Conservation (phyloP, 2,888 invertebrate species). For the Allophyes oxyacanthae region DNA sequence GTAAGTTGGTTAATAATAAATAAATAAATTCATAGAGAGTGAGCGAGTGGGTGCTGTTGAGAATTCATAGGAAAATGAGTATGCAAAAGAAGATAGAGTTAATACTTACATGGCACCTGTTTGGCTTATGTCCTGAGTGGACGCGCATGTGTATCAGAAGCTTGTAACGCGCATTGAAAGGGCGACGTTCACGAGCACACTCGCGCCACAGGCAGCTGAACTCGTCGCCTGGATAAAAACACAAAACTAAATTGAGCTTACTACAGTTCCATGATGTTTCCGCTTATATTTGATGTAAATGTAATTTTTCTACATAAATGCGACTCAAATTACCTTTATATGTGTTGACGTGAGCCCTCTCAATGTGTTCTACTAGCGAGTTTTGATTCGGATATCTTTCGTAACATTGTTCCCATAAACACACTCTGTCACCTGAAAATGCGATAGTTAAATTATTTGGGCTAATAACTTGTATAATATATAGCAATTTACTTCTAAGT, state of each 20-base stretch:
- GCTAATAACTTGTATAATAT: too few species aligned
- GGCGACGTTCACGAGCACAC: constrained; percentile 96
- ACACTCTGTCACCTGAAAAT: constrained; percentile 86
- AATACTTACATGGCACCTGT: constrained; percentile 97
- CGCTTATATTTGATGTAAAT: too few species aligned
- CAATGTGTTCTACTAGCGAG: constrained; percentile 94
- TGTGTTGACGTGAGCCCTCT: constrained; percentile 96
- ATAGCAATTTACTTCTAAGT: too few species aligned
- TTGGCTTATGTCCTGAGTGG: constrained; percentile 99
- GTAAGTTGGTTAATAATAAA: too few species aligned
- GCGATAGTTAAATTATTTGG: too few species aligned
- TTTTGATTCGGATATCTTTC: constrained; percentile 94
- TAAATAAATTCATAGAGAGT: too few species aligned
- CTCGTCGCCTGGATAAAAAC: constrained; percentile 90
- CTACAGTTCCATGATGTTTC: too few species aligned
- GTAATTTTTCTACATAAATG: too few species aligned
- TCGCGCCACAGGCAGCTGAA: constrained; percentile 98
- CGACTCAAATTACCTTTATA: constrained; percentile 88
- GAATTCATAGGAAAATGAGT: too few species aligned
- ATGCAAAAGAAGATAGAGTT: neutral
- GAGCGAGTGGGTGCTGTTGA: too few species aligned
- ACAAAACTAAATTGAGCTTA: too few species aligned
- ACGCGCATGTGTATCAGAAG: constrained; percentile 98
- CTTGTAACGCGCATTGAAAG: constrained; percentile 99
- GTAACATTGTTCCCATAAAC: constrained; percentile 96